These are phyloP conservation scores for Cylloceria caligata DNA, from an alignment of 2,888 invertebrate species.

Conservation along the genomic window DNA sequence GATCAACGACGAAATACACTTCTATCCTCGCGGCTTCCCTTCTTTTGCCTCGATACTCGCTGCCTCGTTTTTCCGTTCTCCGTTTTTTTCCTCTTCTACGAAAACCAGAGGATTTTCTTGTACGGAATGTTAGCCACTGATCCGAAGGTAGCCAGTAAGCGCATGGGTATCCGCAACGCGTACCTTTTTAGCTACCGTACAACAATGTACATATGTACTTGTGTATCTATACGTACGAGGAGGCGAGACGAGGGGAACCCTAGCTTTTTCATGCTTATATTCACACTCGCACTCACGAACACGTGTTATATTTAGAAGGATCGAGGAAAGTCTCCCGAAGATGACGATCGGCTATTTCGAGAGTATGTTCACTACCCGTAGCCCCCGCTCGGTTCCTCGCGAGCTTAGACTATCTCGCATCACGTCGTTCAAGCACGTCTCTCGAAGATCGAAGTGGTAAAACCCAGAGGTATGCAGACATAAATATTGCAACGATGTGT, in stretches of 20 bases:
- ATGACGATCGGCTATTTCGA: conserved; percentile 78
- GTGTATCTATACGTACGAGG: conserved; percentile 14
- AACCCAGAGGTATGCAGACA: conserved; percentile 33
- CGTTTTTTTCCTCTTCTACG: conserved; percentile 2
- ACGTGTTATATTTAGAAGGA: conserved; percentile 72
- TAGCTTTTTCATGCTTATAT: conserved; percentile 68
- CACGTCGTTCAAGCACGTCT: conserved; percentile 23
- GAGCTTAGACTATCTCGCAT: conserved; percentile 52
- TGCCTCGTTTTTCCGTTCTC: conserved; percentile 31
- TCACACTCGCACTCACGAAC: conserved; percentile 50
- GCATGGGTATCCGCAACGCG: neutral
- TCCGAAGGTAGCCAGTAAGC: neutral
- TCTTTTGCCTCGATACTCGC: conserved; percentile 36
- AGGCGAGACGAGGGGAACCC: conserved; percentile 36
- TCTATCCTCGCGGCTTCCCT: conserved; percentile 53
- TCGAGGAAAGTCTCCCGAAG: conserved; percentile 73
- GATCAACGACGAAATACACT: conserved; percentile 51
- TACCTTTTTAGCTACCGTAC: conserved; percentile 13
- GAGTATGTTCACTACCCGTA: conserved; percentile 63
- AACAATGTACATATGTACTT: conserved; percentile 10
- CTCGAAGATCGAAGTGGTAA: conserved; percentile 57
- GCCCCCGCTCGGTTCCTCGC: conserved; percentile 50
- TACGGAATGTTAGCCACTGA: neutral
- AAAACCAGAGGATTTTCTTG: conserved; percentile 4
- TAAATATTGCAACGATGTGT: neutral